Conservation (phyloP, 2,888 invertebrate genomes). For the Muscina levida region DNA sequence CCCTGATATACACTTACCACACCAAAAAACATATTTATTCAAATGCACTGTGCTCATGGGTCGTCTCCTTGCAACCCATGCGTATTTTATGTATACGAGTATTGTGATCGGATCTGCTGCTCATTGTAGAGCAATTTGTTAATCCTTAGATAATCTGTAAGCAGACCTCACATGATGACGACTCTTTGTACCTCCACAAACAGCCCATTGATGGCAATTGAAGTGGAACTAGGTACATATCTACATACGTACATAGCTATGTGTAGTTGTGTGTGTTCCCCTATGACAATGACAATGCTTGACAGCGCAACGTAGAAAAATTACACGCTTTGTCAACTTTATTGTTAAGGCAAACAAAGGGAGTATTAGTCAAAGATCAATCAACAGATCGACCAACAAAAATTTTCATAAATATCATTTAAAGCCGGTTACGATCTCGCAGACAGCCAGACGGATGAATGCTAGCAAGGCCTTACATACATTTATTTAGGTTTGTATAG, state of each 20-base stretch:
- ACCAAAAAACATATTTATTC: slow-evolving; percentile 11
- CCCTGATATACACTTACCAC: background rate
- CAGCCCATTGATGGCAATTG: slow-evolving; percentile 14
- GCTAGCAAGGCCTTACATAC: background rate
- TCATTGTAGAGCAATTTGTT: slow-evolving; percentile 28
- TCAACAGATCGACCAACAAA: slow-evolving; percentile 60
- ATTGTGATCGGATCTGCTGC: background rate
- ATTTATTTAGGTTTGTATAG: background rate
- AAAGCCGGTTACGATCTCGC: slow-evolving; percentile 28
- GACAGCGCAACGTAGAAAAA: slow-evolving; percentile 57
- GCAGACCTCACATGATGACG: slow-evolving; percentile 30
- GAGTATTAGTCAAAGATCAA: slow-evolving; percentile 62
- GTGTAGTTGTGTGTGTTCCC: background rate
- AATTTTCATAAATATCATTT: slow-evolving; percentile 22
- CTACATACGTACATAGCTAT: too few species aligned
- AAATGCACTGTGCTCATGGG: too few species aligned
- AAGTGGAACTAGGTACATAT: slow-evolving; percentile 8
- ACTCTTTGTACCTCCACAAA: background rate
- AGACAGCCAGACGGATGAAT: background rate
- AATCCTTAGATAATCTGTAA: slow-evolving; percentile 37
- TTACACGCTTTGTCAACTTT: slow-evolving; percentile 63
- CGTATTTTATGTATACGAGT: background rate
- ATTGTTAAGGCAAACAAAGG: slow-evolving; percentile 55
- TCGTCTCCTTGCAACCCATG: too few species aligned
- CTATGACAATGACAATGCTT: slow-evolving; percentile 14